phyloP scores from a whole-genome alignment of 2,113 vertebrate genomes.

The Apodemus speciosus region DNA sequence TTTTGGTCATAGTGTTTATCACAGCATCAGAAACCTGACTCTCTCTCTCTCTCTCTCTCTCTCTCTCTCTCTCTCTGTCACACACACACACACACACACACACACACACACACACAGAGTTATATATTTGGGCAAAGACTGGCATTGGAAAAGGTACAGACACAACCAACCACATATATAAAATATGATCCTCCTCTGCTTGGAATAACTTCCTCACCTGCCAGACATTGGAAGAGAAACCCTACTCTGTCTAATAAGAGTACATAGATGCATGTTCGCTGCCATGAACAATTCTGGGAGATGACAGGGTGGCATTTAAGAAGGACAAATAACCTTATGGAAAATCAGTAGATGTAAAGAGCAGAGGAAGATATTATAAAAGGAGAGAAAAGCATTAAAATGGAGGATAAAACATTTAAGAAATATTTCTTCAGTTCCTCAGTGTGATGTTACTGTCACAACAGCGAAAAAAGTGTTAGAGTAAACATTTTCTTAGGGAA shows the following conservation, averaged over 20 bases:
- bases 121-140: too few species aligned
- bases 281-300: background rate
- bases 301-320: background rate
- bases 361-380: background rate
- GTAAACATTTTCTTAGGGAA: background rate
- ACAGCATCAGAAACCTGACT: background rate
- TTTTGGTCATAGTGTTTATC: background rate
- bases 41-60: too few species aligned
- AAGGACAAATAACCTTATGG: background rate
- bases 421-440: background rate
- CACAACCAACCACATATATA: too few species aligned
- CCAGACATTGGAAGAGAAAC: background rate
- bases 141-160: too few species aligned
- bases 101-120: too few species aligned
- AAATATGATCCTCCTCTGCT: background rate
- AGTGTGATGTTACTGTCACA: background rate
- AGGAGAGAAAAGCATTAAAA: background rate
- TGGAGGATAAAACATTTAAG: background rate
- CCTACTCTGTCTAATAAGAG: background rate
- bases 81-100: background rate
- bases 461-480: background rate
- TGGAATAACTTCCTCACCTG: background rate
- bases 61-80: too few species aligned
- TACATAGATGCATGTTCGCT: background rate
- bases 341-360: background rate